These are phyloP conservation scores for Rhopilema esculentum DNA, from an alignment of 30 jellyfish, hydroid and myxozoan genomes.

Conservation along the genomic window DNA sequence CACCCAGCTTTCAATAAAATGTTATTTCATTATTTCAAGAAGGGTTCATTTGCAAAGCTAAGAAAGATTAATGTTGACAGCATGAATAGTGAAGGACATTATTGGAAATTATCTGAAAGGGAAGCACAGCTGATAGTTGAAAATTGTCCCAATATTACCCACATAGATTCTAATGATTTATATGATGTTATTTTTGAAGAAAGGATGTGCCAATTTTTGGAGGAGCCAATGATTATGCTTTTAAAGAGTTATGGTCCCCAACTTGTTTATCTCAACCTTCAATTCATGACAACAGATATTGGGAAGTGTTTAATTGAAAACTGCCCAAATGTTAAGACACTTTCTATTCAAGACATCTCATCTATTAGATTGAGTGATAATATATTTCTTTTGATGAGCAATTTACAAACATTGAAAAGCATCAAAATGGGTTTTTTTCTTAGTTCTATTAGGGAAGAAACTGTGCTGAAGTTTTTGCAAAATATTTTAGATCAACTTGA, in stretches of 20 bases:
- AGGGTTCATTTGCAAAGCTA: conserved; percentile 19
- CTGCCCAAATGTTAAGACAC: background rate
- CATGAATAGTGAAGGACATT: background rate
- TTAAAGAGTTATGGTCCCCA: background rate
- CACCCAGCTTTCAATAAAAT: background rate
- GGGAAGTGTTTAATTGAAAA: background rate
- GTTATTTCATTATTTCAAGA: background rate
- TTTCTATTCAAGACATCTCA: background rate
- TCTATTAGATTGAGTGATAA: background rate
- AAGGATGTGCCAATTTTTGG: background rate
- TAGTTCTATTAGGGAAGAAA: background rate
- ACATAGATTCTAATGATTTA: background rate
- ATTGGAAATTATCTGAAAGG: conserved; percentile 7
- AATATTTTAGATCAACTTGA: background rate
- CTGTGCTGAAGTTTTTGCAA: background rate
- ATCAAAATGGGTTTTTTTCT: background rate
- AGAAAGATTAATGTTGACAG: conserved; percentile 23
- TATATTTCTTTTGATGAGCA: background rate
- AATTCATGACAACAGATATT: background rate
- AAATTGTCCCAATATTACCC: conserved; percentile 12
- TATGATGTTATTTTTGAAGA: background rate
- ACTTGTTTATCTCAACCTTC: background rate
- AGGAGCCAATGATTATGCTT: background rate
- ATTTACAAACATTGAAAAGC: background rate
- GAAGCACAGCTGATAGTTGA: background rate